These are phyloP conservation scores for Caenorhabditis sp. DNA, from an alignment of 2,888 invertebrate genomes.

Conservation along the genomic window DNA sequence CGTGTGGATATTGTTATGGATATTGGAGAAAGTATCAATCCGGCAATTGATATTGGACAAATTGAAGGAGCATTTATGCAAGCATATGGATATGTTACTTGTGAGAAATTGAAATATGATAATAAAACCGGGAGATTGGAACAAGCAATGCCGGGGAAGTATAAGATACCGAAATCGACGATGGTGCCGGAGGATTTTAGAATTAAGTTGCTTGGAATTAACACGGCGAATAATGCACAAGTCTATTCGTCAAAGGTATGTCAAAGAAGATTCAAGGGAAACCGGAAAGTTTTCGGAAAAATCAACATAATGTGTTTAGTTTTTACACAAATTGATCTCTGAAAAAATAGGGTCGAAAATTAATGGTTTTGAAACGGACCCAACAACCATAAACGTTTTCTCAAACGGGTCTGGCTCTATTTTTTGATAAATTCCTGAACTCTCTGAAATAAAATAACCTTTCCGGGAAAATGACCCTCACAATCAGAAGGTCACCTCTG, in stretches of 20 bases:
- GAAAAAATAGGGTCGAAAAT: too few relatives aligned
- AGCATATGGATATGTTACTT: conserved; percentile 83
- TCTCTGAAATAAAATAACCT: too few relatives aligned
- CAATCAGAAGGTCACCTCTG: too few relatives aligned
- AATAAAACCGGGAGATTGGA: conserved; percentile 73
- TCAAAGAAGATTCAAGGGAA: not conserved
- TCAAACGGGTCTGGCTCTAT: too few relatives aligned
- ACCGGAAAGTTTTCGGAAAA: too few relatives aligned
- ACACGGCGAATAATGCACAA: conserved; percentile 82
- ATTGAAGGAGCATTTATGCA: conserved; percentile 93
- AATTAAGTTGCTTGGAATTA: conserved; percentile 86
- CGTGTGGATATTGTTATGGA: conserved; percentile 95
- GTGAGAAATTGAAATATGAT: conserved; percentile 80
- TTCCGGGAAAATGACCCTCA: too few relatives aligned
- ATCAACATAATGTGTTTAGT: too few relatives aligned
- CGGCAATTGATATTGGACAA: conserved; percentile 94
- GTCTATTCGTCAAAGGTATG: conserved; percentile 89
- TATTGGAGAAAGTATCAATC: conserved; percentile 90
- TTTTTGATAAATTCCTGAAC: too few relatives aligned
- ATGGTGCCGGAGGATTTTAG: conserved; percentile 90
- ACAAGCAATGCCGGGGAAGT: conserved; percentile 88
- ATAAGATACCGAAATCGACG: conserved; percentile 89
- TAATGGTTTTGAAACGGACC: too few relatives aligned
- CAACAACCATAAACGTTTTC: too few relatives aligned
- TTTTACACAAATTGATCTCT: too few relatives aligned